A percentile compares a stretch with the other conserved stretches of the same genome.
These are phyloP conservation scores for Okapia johnstoni DNA, from an alignment of 2,113 vertebrate genomes.

Conservation along the genomic window DNA sequence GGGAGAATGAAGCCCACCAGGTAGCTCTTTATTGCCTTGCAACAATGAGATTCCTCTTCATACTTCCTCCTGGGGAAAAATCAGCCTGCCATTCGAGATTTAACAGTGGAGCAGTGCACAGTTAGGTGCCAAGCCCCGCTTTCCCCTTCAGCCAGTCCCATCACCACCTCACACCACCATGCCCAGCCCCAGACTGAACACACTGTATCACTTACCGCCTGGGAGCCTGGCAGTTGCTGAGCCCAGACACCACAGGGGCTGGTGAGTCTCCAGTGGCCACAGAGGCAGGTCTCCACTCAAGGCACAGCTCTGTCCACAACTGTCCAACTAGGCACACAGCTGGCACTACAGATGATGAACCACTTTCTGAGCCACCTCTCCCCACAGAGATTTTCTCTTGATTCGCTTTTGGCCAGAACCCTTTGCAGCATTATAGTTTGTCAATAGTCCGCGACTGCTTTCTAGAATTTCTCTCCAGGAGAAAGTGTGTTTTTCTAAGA, in stretches of 20 bases:
- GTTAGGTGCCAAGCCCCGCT: neutral
- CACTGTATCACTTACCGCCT: constrained; percentile 67
- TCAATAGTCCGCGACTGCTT: constrained; percentile 65
- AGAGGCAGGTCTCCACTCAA: constrained; percentile 29
- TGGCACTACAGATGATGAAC: constrained; percentile 5
- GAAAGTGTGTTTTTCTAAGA: constrained; percentile 69
- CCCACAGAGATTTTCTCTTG: constrained; percentile 55
- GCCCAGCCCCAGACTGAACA: constrained; percentile 56
- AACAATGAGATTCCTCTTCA: constrained; percentile 43
- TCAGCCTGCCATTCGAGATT: constrained; percentile 40
- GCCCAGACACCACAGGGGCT: constrained; percentile 42
- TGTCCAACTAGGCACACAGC: constrained; percentile 3
- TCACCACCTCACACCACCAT: neutral
- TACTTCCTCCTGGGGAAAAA: constrained; percentile 31
- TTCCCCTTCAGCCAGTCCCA: neutral
- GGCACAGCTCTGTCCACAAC: neutral
- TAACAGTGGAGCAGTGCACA: constrained; percentile 31
- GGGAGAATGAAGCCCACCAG: neutral
- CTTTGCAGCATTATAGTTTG: constrained; percentile 65
- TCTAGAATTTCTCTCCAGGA: constrained; percentile 74
- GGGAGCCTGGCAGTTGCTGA: constrained; percentile 53
- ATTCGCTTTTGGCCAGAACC: constrained; percentile 63
- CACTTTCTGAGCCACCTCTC: constrained; percentile 50
- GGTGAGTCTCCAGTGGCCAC: constrained; percentile 63
- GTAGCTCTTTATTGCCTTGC: constrained; percentile 45